A percentile compares a stretch with the other conserved stretches of the same genome.
Conservation (phyloP, 2,113 vertebrate species). For the Apaloderma vittatum region DNA sequence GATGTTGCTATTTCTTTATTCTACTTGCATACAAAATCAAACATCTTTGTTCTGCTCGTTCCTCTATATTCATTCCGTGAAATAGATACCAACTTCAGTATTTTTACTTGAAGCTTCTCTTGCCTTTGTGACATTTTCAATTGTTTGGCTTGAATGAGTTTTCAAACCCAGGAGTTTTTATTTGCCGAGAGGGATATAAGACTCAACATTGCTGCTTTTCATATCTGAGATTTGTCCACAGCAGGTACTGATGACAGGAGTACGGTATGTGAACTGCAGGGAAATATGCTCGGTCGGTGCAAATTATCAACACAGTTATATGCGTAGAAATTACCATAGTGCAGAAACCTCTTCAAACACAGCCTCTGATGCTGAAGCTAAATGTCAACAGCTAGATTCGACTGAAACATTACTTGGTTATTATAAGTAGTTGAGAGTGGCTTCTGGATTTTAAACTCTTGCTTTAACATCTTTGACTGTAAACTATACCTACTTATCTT, state of each 20-base stretch:
- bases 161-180: neutral
- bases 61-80: neutral
- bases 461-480: neutral
- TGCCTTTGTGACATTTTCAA: neutral
- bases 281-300: neutral
- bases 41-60: conserved; percentile 41
- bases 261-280: neutral
- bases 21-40: conserved; percentile 52
- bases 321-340: neutral
- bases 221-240: neutral
- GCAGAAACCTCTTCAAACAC: neutral
- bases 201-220: neutral
- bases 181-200: neutral
- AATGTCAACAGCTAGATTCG: neutral
- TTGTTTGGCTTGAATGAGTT: neutral
- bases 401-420: neutral
- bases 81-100: neutral
- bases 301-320: accelerated
- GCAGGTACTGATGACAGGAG: neutral
- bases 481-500: neutral
- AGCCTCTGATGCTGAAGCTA: neutral
- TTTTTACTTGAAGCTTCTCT: neutral
- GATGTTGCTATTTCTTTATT: conserved; percentile 62
- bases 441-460: neutral
- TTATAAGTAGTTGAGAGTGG: neutral